These are phyloP conservation scores for Eupithecia dodoneata DNA, from an alignment of 2,888 invertebrate genomes.

Conservation along the genomic window DNA sequence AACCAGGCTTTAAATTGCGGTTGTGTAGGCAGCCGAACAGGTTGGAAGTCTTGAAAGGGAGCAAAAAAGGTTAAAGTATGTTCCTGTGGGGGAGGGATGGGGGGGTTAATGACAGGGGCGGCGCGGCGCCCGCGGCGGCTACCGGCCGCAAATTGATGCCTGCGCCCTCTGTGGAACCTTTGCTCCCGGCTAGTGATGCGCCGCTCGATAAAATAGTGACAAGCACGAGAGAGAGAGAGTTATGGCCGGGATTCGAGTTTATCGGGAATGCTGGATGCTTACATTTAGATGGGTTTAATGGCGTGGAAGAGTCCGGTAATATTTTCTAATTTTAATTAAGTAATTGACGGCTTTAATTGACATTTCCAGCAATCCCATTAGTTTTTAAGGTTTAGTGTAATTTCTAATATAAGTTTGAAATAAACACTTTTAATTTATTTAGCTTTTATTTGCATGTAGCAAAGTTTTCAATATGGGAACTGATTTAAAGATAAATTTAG, in stretches of 20 bases:
- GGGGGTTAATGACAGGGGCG: constrained; percentile 82
- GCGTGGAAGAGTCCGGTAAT: not conserved
- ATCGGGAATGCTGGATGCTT: constrained; percentile 32
- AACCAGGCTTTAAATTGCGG: constrained; percentile 78
- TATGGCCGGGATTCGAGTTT: constrained; percentile 36
- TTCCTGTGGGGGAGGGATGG: constrained; percentile 58
- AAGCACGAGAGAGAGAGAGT: constrained; percentile 56
- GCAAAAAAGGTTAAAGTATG: constrained; percentile 84
- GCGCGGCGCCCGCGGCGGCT: constrained; percentile 82
- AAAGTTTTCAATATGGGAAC: not conserved
- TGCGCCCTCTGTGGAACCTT: constrained; percentile 80
- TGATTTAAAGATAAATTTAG: too few species aligned
- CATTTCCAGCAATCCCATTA: too few species aligned
- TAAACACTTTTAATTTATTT: too few species aligned
- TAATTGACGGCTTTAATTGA: too few species aligned
- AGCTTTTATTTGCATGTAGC: not conserved
- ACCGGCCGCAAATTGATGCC: constrained; percentile 83
- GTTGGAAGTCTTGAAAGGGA: constrained; percentile 80
- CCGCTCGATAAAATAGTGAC: constrained; percentile 75
- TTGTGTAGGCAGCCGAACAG: constrained; percentile 77
- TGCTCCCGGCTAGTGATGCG: constrained; percentile 83
- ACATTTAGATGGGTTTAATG: constrained; percentile 22
- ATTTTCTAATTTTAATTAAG: constrained; percentile 4
- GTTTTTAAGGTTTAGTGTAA: too few species aligned
- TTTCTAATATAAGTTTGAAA: too few species aligned